Conservation (phyloP, 2,797 vertebrate species). For the Sebastes aleutianus region DNA sequence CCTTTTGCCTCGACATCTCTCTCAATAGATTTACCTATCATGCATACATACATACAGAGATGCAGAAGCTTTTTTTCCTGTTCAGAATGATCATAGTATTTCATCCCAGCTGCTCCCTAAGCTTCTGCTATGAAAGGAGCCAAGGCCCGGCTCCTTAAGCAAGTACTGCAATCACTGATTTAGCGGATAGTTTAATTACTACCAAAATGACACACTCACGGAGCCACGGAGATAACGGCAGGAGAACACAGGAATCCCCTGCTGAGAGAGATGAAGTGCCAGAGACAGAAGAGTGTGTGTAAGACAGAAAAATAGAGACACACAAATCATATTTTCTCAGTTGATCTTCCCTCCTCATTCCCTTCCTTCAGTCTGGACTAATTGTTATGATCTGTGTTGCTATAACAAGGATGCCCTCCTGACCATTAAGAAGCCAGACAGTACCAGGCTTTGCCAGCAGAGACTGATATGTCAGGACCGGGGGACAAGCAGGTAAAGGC, state of each 20-base stretch:
- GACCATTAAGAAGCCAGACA: conserved; percentile 29
- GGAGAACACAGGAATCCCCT: conserved; percentile 25
- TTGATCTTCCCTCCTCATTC: conserved; percentile 23
- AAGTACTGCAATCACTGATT: conserved; percentile 48
- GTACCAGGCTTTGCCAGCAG: conserved; percentile 3
- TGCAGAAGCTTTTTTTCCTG: conserved; percentile 8
- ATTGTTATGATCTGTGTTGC: conserved; percentile 64
- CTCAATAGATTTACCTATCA: neutral
- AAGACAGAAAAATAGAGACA: neutral
- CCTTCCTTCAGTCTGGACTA: conserved; percentile 44
- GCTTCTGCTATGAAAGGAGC: conserved; percentile 24
- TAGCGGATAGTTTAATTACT: conserved; percentile 74
- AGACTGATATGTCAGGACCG: neutral
- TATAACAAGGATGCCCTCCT: conserved; percentile 43
- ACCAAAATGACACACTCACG: conserved; percentile 60
- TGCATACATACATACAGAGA: conserved; percentile 12
- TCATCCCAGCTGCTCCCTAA: conserved; percentile 20
- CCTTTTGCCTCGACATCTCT: conserved; percentile 3
- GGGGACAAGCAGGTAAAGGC: neutral
- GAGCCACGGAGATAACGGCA: conserved; percentile 43
- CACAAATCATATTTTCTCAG: conserved; percentile 3
- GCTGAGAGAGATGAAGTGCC: conserved; percentile 15
- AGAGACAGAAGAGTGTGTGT: neutral
- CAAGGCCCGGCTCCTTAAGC: conserved; percentile 21
- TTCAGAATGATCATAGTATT: conserved; percentile 22